Percentiles rank a stretch among this genome's conserved stretches.
Conservation (phyloP, 2,113 vertebrate genomes). For the Hypanus sabinus region DNA sequence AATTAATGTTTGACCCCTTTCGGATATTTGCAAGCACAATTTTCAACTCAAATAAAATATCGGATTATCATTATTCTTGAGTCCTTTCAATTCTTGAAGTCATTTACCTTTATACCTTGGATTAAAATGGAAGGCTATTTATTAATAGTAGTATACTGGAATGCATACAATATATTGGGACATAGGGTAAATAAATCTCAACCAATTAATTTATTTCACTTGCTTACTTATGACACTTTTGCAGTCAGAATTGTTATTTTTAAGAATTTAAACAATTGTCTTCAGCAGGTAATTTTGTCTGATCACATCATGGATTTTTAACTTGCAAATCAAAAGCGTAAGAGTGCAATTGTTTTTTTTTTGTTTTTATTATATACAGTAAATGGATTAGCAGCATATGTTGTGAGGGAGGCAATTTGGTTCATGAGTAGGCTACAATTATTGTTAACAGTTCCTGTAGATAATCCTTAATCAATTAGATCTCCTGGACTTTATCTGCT, state of each 20-base stretch:
- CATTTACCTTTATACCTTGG: not conserved
- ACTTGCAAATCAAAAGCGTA: not conserved
- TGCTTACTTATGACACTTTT: not conserved
- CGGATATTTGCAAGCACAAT: not conserved
- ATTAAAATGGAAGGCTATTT: not conserved
- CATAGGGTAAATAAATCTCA: not conserved
- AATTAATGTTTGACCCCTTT: not conserved
- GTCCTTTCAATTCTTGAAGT: not conserved
- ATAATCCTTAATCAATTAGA: not conserved
- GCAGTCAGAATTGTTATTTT: not conserved
- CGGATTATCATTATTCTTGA: not conserved
- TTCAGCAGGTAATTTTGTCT: not conserved
- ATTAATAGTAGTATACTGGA: not conserved
- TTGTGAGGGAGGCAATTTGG: not conserved
- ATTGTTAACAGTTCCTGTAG: not conserved
- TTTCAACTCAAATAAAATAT: not conserved
- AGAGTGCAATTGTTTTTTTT: not conserved
- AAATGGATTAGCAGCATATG: not conserved
- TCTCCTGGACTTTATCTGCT: not conserved
- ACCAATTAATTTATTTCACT: not conserved
- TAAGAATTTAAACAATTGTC: not conserved
- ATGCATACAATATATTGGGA: not conserved
- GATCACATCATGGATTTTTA: not conserved
- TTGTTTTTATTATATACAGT: not conserved
- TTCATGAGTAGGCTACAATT: not conserved